Percentiles rank a stretch among this genome's conserved stretches.
Conservation (phyloP, 2,888 invertebrate species). For the Heterodera filipjevi region DNA sequence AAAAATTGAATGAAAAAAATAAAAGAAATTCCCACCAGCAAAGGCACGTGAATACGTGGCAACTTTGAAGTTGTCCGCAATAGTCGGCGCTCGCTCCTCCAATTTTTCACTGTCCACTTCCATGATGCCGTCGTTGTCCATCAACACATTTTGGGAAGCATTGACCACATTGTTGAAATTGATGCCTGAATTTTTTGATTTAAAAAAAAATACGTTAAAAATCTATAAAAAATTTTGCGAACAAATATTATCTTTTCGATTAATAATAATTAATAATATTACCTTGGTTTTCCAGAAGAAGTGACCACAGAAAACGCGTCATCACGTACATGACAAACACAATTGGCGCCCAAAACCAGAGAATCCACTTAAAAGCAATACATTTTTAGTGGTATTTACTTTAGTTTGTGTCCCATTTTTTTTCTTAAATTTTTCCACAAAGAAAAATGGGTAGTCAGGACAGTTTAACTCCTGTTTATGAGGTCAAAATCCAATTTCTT, state of each 20-base stretch:
- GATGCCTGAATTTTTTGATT: conserved; percentile 31
- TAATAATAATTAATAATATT: background rate
- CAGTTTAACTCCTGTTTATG: too few relatives aligned
- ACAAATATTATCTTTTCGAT: too few relatives aligned
- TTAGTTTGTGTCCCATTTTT: too few relatives aligned
- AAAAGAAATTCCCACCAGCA: conserved; percentile 20
- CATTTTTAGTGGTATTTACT: too few relatives aligned
- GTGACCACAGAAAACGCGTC: conserved; percentile 39
- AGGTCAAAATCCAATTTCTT: too few relatives aligned
- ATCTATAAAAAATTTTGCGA: background rate
- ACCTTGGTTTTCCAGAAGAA: conserved; percentile 41
- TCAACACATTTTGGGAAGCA: conserved; percentile 34
- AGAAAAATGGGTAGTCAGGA: too few relatives aligned
- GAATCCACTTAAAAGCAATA: conserved; percentile 39
- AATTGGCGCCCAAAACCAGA: conserved; percentile 42
- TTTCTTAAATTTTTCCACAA: too few relatives aligned
- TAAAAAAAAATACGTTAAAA: background rate
- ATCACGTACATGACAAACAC: conserved; percentile 41
- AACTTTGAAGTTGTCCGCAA: conserved; percentile 44
- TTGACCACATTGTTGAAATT: conserved; percentile 39
- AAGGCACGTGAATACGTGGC: conserved; percentile 39
- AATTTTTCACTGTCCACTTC: conserved; percentile 40
- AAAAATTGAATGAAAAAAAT: background rate
- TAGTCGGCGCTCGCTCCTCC: conserved; percentile 32
- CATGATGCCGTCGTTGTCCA: conserved; percentile 40